Evolutionary conservation across 2,113 vertebrate genomes (phyloP).

Genomic region (Menidia beryllina): DNA sequence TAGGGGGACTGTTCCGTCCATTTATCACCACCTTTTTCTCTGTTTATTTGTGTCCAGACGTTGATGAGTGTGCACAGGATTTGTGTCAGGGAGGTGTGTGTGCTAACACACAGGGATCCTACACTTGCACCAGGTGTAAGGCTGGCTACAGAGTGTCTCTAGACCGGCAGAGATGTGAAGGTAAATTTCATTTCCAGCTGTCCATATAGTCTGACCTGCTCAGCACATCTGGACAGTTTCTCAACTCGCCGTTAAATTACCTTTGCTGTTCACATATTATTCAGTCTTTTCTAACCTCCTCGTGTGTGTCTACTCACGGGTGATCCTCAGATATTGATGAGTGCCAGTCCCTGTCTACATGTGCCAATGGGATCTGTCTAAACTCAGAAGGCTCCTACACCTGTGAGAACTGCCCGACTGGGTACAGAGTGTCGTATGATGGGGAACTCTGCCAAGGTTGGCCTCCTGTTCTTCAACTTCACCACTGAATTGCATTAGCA

Average conservation of each 20-base stretch:
- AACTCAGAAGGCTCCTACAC: slow-evolving; percentile 82
- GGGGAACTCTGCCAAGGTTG: slow-evolving; percentile 82
- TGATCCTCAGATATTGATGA: slow-evolving; percentile 79
- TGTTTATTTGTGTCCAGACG: slow-evolving; percentile 83
- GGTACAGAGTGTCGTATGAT: slow-evolving; percentile 79
- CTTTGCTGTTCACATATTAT: neutral
- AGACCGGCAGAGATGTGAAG: slow-evolving; percentile 87
- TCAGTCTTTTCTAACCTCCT: neutral
- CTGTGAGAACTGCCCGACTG: slow-evolving; percentile 77
- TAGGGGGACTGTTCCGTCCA: neutral
- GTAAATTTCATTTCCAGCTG: slow-evolving; percentile 71
- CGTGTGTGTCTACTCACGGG: slow-evolving; percentile 28
- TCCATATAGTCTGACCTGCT: slow-evolving; percentile 13
- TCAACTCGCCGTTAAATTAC: slow-evolving; percentile 16
- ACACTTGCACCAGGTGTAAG: slow-evolving; percentile 85
- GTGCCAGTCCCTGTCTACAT: slow-evolving; percentile 75
- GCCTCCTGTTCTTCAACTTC: slow-evolving; percentile 6
- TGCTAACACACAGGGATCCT: slow-evolving; percentile 88
- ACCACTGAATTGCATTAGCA: neutral
- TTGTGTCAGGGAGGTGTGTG: slow-evolving; percentile 86
- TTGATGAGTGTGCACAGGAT: slow-evolving; percentile 85
- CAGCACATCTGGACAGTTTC: slow-evolving; percentile 32
- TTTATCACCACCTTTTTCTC: slow-evolving; percentile 6
- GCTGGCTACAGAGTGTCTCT: slow-evolving; percentile 84
- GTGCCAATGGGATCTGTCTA: slow-evolving; percentile 81